Conservation (phyloP, 2,888 invertebrate species). For the Hecatera dysodea region DNA sequence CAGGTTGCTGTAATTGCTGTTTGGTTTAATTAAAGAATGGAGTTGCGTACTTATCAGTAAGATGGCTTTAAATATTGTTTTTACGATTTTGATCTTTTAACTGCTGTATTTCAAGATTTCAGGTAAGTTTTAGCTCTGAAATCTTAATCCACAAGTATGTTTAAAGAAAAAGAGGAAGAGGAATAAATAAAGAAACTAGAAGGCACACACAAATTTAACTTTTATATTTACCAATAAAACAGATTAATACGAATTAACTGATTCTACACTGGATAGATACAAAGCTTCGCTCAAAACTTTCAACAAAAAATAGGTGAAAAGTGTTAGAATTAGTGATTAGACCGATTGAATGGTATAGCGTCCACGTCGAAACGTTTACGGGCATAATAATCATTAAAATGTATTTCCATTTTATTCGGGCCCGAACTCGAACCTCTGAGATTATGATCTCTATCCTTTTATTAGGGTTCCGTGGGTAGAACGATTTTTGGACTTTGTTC, state of each 20-base stretch:
- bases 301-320: conserved; percentile 81
- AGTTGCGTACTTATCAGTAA: neutral
- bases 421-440: conserved; percentile 84
- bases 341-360: conserved; percentile 80
- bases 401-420: conserved; percentile 88
- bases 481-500: conserved; percentile 14
- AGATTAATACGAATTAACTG: neutral
- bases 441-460: conserved; percentile 89
- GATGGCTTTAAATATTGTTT: neutral
- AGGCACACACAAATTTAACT: neutral
- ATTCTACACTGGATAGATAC: conserved; percentile 30
- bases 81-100: neutral
- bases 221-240: neutral
- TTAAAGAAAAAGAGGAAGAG: neutral
- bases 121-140: neutral
- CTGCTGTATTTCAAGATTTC: neutral
- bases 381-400: conserved; percentile 89
- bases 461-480: conserved; percentile 76
- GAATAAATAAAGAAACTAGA: too few species aligned
- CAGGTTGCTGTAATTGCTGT: conserved; percentile 38
- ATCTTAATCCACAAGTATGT: too few species aligned
- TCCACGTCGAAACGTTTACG: conserved; percentile 85
- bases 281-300: conserved; percentile 36
- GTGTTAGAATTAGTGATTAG: conserved; percentile 80
- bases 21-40: conserved; percentile 6